Evolutionary conservation across 2,888 invertebrate species (phyloP), one percentile per base, ranked within the genome.

Genomic region (Leistus spinibarbis): DNA sequence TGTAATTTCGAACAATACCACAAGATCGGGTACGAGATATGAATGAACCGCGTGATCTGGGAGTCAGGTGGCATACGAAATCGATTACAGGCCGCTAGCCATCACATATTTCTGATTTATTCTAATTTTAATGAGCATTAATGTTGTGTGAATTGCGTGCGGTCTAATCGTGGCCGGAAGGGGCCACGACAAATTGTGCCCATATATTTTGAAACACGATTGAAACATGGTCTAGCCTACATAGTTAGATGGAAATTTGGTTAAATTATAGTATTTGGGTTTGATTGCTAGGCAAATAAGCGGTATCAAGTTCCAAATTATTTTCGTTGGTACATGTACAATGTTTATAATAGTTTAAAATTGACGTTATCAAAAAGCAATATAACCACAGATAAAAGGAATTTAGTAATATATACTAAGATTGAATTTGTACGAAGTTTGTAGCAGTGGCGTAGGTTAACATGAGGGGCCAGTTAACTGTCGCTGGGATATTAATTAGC

Each of bases 121-220:
- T 81, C 79, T 79, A 79, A 78, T 79, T 81, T 81, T 82, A 82
- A 82, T 82, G 80, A 82, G 81, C 81, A 80, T 81, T 82, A 82
- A 82, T 81, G 80, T 79, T 73, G 72, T 73, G 72, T 73, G 72
- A 73, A 73, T 73, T 66, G 66, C 66, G 72, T 73, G 72, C 66
- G 72, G 66, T 65, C 66, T 71, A 71, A 71, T 63, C 71, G 64
- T 22, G 22, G 63, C 71, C 54, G 7, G 53, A 63, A 62, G 71
- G 54, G 20, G 9, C 60, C 60, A 60, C 17, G 60, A n/a, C 20
- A n/a, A 54, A 20, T 64, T 24, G 40, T 60, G 27, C 23, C 60
- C n/a, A n/a, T 69, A 69, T 69, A 69, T 69, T 69, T 69, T 60
- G 69, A 60, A 40, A 20, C 40, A 24, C 16, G 40, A 40, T 13